A percentile compares a stretch with the other conserved stretches of the same genome.
phyloP scores from a whole-genome alignment of 2,797 vertebrate genomes.

The Pteronotus mesoamericanus region DNA sequence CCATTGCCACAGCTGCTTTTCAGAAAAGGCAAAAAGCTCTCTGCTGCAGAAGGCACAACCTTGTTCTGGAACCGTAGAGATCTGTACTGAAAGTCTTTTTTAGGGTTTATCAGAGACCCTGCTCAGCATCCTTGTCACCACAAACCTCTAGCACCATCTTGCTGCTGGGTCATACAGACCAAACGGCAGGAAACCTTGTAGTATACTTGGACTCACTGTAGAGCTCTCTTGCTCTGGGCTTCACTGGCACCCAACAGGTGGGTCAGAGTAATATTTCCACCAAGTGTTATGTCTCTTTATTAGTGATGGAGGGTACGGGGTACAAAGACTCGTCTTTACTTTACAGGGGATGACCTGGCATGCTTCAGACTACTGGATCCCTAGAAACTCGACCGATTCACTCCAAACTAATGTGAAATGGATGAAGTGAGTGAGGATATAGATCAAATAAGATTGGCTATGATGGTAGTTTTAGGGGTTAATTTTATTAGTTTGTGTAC shows the following conservation, averaged over 20 bases:
- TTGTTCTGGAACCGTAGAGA: background rate
- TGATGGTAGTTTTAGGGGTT: background rate
- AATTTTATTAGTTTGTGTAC: background rate
- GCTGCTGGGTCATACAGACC: background rate
- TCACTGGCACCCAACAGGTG: background rate
- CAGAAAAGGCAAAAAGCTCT: background rate
- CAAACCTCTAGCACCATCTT: background rate
- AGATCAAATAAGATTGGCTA: background rate
- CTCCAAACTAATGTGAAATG: background rate
- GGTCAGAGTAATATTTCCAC: background rate
- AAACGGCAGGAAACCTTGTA: background rate
- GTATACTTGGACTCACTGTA: background rate
- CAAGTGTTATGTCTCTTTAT: background rate
- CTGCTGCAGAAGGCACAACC: background rate
- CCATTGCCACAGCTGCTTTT: background rate
- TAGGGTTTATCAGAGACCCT: background rate
- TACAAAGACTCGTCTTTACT: background rate
- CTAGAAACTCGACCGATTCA: background rate
- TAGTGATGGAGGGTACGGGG: background rate
- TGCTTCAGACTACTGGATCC: background rate
- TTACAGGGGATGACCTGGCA: background rate
- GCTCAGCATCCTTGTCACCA: background rate
- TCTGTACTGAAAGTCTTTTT: background rate
- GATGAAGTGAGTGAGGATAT: background rate
- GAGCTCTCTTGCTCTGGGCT: background rate